Conservation (phyloP, 2,113 vertebrate species). For the Alaudala cheleensis region DNA sequence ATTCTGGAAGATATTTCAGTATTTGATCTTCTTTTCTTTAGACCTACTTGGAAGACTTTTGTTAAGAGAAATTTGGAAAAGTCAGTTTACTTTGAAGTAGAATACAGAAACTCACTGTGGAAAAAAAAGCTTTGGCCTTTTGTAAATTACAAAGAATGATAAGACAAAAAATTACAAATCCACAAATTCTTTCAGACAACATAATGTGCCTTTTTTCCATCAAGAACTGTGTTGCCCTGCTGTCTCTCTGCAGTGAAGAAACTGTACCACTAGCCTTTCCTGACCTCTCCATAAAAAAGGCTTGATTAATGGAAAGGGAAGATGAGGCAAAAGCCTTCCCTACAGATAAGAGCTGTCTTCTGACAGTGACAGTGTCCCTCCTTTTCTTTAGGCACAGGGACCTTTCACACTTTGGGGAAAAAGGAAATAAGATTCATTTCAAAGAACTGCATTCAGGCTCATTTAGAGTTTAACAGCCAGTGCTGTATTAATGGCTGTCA, state of each 20-base stretch:
- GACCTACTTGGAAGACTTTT: neutral
- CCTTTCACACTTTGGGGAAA: neutral
- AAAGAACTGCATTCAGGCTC: conserved; percentile 26
- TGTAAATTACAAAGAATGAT: neutral
- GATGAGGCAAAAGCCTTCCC: neutral
- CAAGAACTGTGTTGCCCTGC: neutral
- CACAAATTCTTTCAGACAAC: neutral
- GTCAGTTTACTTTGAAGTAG: neutral
- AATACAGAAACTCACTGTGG: neutral
- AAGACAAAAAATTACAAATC: neutral
- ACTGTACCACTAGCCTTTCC: neutral
- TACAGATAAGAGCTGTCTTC: neutral
- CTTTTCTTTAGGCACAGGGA: conserved; percentile 2
- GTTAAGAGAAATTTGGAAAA: neutral
- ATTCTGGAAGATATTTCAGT: neutral
- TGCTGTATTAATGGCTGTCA: conserved; percentile 18
- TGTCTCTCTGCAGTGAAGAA: neutral
- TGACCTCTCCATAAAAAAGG: neutral
- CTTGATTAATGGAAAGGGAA: neutral
- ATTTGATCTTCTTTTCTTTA: neutral
- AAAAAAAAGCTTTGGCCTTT: neutral
- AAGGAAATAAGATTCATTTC: conserved; percentile 15
- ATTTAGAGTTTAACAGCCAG: conserved; percentile 37
- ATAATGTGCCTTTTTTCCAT: neutral
- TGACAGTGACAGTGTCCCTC: neutral